A percentile compares a stretch with the other conserved stretches of the same genome.
phyloP scores from a whole-genome alignment of 2,888 invertebrate species.

The Gortyna flavago region DNA sequence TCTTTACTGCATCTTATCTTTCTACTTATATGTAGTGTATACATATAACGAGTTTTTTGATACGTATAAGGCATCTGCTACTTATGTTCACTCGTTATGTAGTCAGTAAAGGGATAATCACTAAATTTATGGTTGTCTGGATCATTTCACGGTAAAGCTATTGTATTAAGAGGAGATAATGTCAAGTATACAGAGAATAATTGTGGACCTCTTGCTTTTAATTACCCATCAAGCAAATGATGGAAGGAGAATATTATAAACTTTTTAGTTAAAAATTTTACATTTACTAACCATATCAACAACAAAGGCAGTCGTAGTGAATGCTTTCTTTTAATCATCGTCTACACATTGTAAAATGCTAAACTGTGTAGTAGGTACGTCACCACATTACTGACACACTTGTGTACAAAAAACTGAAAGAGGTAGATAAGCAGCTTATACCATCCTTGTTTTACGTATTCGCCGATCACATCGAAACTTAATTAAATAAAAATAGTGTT shows the following conservation, averaged over 20 bases:
- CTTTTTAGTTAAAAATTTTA: neutral
- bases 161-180: too few relatives aligned
- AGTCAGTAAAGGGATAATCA: neutral
- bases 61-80: neutral
- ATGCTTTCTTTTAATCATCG: neutral
- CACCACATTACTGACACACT: conserved; percentile 2
- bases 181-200: neutral
- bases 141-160: neutral
- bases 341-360: conserved; percentile 3
- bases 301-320: neutral
- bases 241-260: neutral
- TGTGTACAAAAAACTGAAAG: conserved; percentile 40
- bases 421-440: conserved; percentile 50
- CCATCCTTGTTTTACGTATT: conserved; percentile 17
- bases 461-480: conserved; percentile 41
- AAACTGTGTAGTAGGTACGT: neutral
- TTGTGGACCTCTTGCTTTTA: neutral
- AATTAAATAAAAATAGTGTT: conserved; percentile 55
- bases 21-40: conserved; percentile 24
- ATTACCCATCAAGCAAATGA: neutral
- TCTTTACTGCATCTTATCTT: conserved; percentile 63
- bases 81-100: neutral
- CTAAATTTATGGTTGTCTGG: neutral
- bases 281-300: neutral
- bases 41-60: conserved; percentile 44